Evolutionary conservation across 2,113 vertebrate genomes (phyloP).

Genomic region (Ciconia boyciana): DNA sequence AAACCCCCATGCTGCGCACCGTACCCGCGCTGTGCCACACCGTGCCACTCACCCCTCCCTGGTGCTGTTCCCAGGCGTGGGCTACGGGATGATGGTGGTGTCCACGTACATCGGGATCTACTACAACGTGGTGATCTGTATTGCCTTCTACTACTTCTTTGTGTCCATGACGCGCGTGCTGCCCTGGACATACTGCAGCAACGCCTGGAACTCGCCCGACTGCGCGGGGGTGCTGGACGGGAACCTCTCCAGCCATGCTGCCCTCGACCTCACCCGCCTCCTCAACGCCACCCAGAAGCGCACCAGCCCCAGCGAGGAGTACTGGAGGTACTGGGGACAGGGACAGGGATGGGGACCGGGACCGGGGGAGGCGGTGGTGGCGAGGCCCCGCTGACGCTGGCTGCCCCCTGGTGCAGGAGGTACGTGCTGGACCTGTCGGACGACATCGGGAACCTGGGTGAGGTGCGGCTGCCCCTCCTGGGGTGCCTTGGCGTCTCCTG

Average conservation of each 20-base stretch:
- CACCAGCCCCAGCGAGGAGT: conserved; percentile 98
- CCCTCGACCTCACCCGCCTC: conserved; percentile 74
- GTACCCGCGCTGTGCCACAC: not conserved
- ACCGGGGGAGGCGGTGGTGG: not conserved
- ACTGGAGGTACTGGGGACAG: conserved; percentile 85
- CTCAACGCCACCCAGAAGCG: conserved; percentile 87
- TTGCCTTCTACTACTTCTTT: conserved; percentile 99
- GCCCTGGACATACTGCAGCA: conserved; percentile 98
- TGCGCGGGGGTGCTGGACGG: conserved; percentile 83
- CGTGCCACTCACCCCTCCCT: conserved; percentile 18
- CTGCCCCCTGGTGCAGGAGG: conserved; percentile 68
- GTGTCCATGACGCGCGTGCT: conserved; percentile 92
- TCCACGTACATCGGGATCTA: conserved; percentile 98
- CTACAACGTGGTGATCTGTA: conserved; percentile 99
- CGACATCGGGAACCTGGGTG: conserved; percentile 92
- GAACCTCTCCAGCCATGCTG: conserved; percentile 66
- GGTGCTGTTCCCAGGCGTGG: conserved; percentile 83
- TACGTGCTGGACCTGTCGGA: conserved; percentile 92
- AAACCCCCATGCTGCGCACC: accelerated
- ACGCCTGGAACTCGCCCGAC: conserved; percentile 90
- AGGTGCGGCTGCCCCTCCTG: conserved; percentile 90
- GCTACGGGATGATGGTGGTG: conserved; percentile 99
- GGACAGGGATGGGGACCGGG: accelerated
- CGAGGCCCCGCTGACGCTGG: accelerated
- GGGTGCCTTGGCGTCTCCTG: conserved; percentile 93